Evolutionary conservation across 2,888 invertebrate genomes (phyloP), one percentile per base, ranked within the genome.

Genomic region (Phyto melanocephala): DNA sequence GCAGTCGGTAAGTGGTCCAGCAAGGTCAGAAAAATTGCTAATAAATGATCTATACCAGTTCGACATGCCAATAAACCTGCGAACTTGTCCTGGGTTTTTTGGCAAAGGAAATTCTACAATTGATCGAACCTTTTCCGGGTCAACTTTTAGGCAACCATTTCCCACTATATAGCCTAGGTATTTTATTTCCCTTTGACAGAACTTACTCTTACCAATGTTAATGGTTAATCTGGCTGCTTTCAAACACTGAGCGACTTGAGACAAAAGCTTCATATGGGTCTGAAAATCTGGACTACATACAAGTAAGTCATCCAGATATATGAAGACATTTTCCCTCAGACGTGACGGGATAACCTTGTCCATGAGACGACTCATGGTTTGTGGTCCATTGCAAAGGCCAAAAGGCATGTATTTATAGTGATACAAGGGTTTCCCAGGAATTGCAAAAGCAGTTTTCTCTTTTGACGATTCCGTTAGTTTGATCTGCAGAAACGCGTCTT

Each of bases 21-120:
- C 33, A 20, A 81, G 45, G 15, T 58, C 60, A 11, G 60, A 35
- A 67, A 79, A 77, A 6, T 68, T 77, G 5, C 17, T 68, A 10
- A 77, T 63, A 52, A 77, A 77, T 1, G 47, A 13, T n/a, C 68
- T 35, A n/a, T 77, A 77, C 77, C 80, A 81, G 7, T 72, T 72
- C 0, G 62, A 10, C 79, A 79, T 79, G 2, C 74, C 68, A 15
- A 76, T n/a, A 40, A 76, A 81, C 20, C 56, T 37, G 1, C 76
- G 42, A 6, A 71, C 20, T 13, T 58, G 54, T 11, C 50, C 56
- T 5, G 68, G 68, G 1, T 37, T 62, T 52, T 28, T 72, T 6
- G 77, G 77, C 10, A 56, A 13, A 11, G 78, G 75, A 35, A 75
- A 80, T 11, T 78, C 52, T 22, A 13, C 10, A 17, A 78, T 77